Conservation (phyloP, 2,797 vertebrate species). For the Acanthurus tractus region DNA sequence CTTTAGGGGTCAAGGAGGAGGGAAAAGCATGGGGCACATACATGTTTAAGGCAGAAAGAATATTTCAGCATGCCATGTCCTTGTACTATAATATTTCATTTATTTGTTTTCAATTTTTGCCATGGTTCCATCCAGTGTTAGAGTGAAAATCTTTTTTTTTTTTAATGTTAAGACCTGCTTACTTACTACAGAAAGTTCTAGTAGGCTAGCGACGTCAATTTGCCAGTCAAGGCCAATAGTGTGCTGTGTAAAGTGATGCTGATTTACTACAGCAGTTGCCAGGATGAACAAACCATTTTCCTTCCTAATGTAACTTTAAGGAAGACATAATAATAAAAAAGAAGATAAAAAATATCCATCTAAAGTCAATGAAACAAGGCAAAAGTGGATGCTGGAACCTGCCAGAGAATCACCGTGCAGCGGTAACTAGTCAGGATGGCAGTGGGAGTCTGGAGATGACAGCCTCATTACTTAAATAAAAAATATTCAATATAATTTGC, state of each 20-base stretch:
- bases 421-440: background rate
- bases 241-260: too few relatives aligned
- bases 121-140: background rate
- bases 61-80: constrained; percentile 1
- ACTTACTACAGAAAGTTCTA: background rate
- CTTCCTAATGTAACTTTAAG: too few relatives aligned
- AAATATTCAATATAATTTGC: background rate
- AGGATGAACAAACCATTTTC: too few relatives aligned
- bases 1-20: constrained; percentile 33
- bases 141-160: background rate
- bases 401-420: background rate
- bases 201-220: too few relatives aligned
- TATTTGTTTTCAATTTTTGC: background rate
- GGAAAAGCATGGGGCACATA: constrained; percentile 14
- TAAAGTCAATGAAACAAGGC: too few relatives aligned
- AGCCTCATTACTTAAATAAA: background rate
- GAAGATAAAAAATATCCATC: too few relatives aligned
- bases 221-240: too few relatives aligned
- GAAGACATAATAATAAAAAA: too few relatives aligned
- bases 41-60: constrained; percentile 27
- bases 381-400: background rate
- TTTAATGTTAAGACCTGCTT: background rate
- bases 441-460: background rate
- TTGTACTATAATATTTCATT: background rate
- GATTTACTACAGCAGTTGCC: too few relatives aligned